These are phyloP conservation scores for Andrena chrysosceles DNA, from an alignment of 2,888 invertebrate genomes.

Conservation along the genomic window DNA sequence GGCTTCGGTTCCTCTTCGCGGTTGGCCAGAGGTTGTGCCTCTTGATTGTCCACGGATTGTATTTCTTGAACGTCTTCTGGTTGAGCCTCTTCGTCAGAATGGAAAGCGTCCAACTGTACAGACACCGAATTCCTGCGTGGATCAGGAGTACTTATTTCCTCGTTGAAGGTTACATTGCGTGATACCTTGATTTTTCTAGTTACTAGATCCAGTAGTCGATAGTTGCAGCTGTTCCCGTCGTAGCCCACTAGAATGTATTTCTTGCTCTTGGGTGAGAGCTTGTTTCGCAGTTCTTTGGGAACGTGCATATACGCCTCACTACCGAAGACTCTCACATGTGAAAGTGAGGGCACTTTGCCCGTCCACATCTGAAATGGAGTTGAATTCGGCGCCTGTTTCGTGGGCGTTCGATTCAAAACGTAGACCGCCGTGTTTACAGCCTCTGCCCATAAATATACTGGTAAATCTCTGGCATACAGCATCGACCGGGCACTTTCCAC, in stretches of 20 bases:
- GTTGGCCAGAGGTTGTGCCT: too few relatives aligned
- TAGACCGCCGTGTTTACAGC: conserved; percentile 17
- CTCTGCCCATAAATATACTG: conserved; percentile 11
- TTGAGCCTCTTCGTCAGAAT: background rate
- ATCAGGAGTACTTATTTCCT: background rate
- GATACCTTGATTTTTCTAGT: background rate
- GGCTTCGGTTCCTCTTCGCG: too few relatives aligned
- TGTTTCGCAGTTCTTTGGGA: conserved; percentile 2
- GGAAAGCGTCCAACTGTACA: background rate
- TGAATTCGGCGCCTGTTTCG: background rate
- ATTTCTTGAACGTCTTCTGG: background rate
- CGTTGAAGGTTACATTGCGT: conserved; percentile 20
- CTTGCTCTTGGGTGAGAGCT: conserved; percentile 1
- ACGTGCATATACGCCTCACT: conserved; percentile 2
- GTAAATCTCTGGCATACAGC: background rate
- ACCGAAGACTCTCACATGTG: conserved; percentile 8
- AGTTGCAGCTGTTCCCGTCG: background rate
- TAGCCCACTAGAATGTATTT: conserved; percentile 20
- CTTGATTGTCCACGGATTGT: too few relatives aligned
- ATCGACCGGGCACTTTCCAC: conserved; percentile 11
- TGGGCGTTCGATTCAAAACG: background rate
- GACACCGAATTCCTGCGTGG: background rate
- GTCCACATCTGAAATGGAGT: conserved; percentile 21
- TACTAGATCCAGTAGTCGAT: background rate
- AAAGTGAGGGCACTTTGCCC: background rate